Percentiles rank a stretch among this genome's conserved stretches.
Conservation (phyloP, 30 jellyfish, hydroid and myxozoan species). For the Turritopsis rubra region DNA sequence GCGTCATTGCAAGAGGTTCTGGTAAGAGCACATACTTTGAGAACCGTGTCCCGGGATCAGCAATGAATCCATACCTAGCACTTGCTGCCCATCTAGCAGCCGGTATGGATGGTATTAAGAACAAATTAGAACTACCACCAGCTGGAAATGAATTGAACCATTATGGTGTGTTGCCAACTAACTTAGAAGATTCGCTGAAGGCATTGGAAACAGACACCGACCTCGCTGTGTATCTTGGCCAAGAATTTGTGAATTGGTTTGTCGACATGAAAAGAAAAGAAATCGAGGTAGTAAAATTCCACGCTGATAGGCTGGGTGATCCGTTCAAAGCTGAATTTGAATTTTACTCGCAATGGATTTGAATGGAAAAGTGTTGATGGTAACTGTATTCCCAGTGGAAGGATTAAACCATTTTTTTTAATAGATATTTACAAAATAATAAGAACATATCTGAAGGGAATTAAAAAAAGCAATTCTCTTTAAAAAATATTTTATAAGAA, state of each 20-base stretch:
- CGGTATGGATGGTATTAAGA: constrained; percentile 12
- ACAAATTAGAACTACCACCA: constrained; percentile 13
- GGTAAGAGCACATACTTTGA: constrained; percentile 18
- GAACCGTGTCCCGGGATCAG: constrained; percentile 9
- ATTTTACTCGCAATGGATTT: constrained; percentile 12
- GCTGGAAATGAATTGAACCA: constrained; percentile 4
- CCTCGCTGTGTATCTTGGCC: not conserved
- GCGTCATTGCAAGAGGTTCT: constrained; percentile 13
- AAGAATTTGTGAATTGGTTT: constrained; percentile 25
- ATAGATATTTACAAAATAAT: too few species aligned
- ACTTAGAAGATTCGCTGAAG: constrained; percentile 13
- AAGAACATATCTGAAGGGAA: too few species aligned
- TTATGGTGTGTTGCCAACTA: constrained; percentile 8
- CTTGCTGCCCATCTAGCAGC: constrained; percentile 13
- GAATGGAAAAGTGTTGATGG: not conserved
- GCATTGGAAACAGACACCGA: constrained; percentile 17
- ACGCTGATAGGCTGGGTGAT: constrained; percentile 2
- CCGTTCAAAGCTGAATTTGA: constrained; percentile 8
- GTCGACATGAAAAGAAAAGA: constrained; percentile 9
- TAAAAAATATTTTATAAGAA: too few species aligned
- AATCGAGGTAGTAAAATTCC: not conserved
- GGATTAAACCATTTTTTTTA: too few species aligned
- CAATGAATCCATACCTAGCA: constrained; percentile 27
- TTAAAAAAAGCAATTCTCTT: too few species aligned
- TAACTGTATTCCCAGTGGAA: too few species aligned